A percentile compares a stretch with the other conserved stretches of the same genome.
Conservation (phyloP, 2,888 invertebrate genomes). For the Spicauda simplicius region DNA sequence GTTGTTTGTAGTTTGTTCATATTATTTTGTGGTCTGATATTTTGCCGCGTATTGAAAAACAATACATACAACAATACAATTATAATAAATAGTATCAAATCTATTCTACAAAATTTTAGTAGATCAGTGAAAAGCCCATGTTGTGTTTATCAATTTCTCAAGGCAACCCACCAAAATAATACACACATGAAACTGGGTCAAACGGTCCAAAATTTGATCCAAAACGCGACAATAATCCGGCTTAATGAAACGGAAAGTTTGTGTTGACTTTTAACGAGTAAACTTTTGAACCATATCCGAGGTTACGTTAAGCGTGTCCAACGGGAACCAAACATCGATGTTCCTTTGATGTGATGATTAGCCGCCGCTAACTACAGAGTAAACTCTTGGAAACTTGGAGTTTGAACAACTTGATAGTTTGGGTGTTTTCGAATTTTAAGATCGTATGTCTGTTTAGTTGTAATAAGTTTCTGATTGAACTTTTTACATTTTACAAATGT, state of each 20-base stretch:
- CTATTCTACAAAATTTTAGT: too few species aligned
- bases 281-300: constrained; percentile 15
- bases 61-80: too few species aligned
- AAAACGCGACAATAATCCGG: neutral
- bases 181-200: neutral
- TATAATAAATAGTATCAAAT: too few species aligned
- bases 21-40: too few species aligned
- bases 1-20: too few species aligned
- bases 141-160: too few species aligned
- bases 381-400: constrained; percentile 12
- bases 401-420: constrained; percentile 5
- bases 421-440: neutral
- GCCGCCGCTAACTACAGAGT: neutral
- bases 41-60: too few species aligned
- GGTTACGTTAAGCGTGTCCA: constrained; percentile 2
- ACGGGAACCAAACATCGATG: constrained; percentile 12
- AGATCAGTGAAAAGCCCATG: too few species aligned
- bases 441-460: neutral
- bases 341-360: constrained; percentile 29
- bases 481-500: neutral
- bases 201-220: neutral
- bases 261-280: constrained; percentile 29
- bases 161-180: neutral
- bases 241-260: constrained; percentile 21
- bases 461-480: neutral